A percentile compares a stretch with the other conserved stretches of the same genome.
Conservation (phyloP, 1,140 invertebrate species). For the Ceratina australensis region DNA sequence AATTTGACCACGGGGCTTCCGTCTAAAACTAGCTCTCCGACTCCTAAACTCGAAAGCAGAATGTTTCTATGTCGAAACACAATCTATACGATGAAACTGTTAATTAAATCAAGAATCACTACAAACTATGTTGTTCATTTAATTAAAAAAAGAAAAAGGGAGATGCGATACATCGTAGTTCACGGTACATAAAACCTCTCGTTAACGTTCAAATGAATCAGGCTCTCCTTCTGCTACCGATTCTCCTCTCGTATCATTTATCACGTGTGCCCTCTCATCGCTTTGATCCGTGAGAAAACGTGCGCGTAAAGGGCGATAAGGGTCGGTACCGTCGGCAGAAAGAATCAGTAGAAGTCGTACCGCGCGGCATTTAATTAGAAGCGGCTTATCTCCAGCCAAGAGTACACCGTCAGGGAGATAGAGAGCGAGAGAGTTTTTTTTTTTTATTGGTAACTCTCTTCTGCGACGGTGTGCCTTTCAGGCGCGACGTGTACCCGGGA, state of each 20-base stretch:
- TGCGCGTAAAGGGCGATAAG: background rate
- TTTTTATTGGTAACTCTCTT: conserved; percentile 47
- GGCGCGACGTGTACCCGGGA: conserved; percentile 1
- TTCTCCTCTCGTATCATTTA: background rate
- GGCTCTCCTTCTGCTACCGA: background rate
- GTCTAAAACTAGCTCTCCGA: conserved; percentile 19
- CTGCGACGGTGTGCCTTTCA: conserved; percentile 16
- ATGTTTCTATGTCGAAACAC: background rate
- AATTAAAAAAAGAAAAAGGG: too few species aligned
- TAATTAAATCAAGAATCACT: background rate
- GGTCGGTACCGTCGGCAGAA: background rate
- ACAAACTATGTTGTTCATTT: too few species aligned
- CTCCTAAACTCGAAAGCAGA: background rate
- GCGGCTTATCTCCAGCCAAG: conserved; percentile 53
- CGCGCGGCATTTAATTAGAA: conserved; percentile 65
- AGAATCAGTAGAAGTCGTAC: conserved; percentile 26
- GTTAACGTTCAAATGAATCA: background rate
- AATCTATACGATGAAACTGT: background rate
- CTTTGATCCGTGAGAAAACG: background rate
- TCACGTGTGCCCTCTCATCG: background rate
- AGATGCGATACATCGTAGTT: too few species aligned
- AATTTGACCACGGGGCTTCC: conserved; percentile 38
- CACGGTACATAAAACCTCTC: too few species aligned
- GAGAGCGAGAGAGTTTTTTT: too few species aligned
- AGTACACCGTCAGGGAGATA: conserved; percentile 14